Conservation (phyloP, 2,888 invertebrate species). For the Drosophila barbarae region DNA sequence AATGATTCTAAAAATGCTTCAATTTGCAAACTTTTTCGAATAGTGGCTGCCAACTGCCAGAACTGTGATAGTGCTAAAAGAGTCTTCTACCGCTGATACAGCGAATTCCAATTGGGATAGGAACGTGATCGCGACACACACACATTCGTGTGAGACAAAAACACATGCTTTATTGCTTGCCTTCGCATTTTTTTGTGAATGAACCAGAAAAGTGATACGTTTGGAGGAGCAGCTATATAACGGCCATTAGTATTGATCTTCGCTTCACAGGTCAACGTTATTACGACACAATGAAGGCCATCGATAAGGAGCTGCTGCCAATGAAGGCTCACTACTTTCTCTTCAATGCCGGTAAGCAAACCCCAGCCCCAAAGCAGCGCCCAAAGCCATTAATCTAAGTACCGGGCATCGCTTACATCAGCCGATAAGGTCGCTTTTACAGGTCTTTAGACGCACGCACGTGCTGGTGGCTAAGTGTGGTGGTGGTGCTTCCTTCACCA, state of each 20-base stretch:
- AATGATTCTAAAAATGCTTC: conserved; percentile 9
- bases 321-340: conserved; percentile 94
- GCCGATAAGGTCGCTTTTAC: conserved; percentile 20
- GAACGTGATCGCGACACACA: conserved; percentile 58
- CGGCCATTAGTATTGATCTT: conserved; percentile 32
- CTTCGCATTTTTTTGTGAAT: conserved; percentile 35
- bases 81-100: conserved; percentile 26
- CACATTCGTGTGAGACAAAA: conserved; percentile 5
- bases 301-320: conserved; percentile 88
- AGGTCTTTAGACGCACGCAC: conserved; percentile 22
- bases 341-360: conserved; percentile 88
- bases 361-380: conserved; percentile 15
- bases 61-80: conserved; percentile 2
- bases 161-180: conserved; percentile 17
- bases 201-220: conserved; percentile 13
- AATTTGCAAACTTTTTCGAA: conserved; percentile 5
- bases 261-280: conserved; percentile 19
- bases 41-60: neutral
- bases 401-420: conserved; percentile 36
- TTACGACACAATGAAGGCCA: conserved; percentile 67
- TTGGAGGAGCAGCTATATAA: conserved; percentile 1
- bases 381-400: conserved; percentile 27
- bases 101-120: conserved; percentile 32
- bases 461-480: conserved; percentile 11
- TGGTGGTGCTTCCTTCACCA: neutral